These are phyloP conservation scores for Meriones unguiculatus DNA, from an alignment of 2,113 vertebrate species.

Conservation along the genomic window DNA sequence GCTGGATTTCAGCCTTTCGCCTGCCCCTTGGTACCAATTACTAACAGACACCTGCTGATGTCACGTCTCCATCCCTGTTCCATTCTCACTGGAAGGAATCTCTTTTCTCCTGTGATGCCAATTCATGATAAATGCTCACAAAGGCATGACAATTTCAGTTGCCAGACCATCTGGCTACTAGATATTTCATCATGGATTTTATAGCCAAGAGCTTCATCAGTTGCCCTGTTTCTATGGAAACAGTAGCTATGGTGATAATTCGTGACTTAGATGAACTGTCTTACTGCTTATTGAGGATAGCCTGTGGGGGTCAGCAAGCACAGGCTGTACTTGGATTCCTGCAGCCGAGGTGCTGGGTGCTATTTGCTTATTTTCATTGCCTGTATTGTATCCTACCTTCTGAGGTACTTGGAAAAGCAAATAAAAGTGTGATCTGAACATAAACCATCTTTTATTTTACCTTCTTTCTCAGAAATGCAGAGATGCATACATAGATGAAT, in stretches of 20 bases:
- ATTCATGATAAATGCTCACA: constrained; percentile 80
- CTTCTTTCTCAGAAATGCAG: background rate
- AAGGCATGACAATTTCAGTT: constrained; percentile 78
- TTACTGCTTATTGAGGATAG: constrained; percentile 60
- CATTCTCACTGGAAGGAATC: constrained; percentile 67
- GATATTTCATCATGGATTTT: constrained; percentile 73
- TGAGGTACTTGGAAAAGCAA: background rate
- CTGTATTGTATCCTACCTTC: constrained; percentile 19
- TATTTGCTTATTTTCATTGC: constrained; percentile 36
- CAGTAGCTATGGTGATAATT: constrained; percentile 70
- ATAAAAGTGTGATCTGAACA: background rate
- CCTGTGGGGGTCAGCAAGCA: constrained; percentile 65
- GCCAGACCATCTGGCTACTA: constrained; percentile 82
- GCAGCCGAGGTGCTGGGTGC: background rate
- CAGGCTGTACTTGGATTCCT: background rate
- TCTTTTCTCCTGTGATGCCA: constrained; percentile 70
- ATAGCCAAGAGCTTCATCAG: constrained; percentile 72
- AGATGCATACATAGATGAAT: background rate
- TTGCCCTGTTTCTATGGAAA: constrained; percentile 80
- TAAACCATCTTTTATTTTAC: background rate
- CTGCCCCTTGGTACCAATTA: constrained; percentile 50
- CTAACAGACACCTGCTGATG: constrained; percentile 41
- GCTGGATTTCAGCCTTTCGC: constrained; percentile 49
- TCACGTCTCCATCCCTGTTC: constrained; percentile 32
- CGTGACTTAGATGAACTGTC: constrained; percentile 75